Base-by-base conservation (phyloP, 2,797 vertebrate species). In the Falco berigora region DNA sequence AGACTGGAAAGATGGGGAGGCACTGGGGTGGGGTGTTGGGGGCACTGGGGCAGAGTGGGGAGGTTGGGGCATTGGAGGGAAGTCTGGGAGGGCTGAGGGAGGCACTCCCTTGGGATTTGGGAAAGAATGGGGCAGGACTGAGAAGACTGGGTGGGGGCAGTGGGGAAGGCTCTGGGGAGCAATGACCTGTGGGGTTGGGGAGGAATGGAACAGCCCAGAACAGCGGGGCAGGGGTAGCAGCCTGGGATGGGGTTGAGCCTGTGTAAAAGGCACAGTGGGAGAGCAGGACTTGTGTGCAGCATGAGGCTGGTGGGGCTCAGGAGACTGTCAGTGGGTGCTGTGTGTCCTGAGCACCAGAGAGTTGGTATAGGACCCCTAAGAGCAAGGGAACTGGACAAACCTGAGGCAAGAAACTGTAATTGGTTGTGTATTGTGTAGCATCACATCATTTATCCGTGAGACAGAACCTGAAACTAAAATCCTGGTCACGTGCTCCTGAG, bases 261-360 rank as follows among this genome's bases (percentile, higher is more conserved):
- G 10, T 55, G 62, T 9, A 11, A 25, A 52, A 62, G 24, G n/a
- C 14, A 18, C 10, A 19, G 66, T 13, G 42, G 64, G 42, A 56
- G 42, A 11, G 36, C 22, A 44, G 52, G 14, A 24, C 7, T 14
- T 23, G 50, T 18, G 21, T 20, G 36, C 36, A 38, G 16, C 9
- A 4, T 18, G 49, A 32, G 19, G 12, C 55, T 49, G 34, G 10
- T 38, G 25, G 67, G 27, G 12, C 8, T 9, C 38, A 21, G 68
- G 30, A 61, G 32, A 8, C 12, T 6, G 4, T 8, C 0, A 3
- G 8, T 32, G 14, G 32, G 7, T 30, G 23, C 56, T 46, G 32
- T 2, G 1, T 36, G 66, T 22, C 30, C 34, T 0, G 6, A 34
- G 46, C 46, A 24, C 52, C 0, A 0, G 22, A 21, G 62, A 68